phyloP scores from a whole-genome alignment of 2,888 invertebrate species.

The Mythimna vitellina region DNA sequence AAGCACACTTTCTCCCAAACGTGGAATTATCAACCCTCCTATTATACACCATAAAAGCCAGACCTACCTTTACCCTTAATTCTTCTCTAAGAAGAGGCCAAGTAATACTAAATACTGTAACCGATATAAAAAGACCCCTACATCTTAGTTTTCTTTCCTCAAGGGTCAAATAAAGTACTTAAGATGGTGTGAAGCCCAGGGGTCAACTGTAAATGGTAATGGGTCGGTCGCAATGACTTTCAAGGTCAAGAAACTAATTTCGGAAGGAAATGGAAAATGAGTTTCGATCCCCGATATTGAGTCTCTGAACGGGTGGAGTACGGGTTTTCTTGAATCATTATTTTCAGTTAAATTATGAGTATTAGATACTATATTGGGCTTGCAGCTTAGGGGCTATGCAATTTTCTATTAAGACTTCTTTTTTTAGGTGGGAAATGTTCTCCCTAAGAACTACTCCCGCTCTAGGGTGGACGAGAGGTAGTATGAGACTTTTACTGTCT shows the following conservation, averaged over 20 bases:
- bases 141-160: constrained; percentile 41
- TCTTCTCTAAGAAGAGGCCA: background rate
- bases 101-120: constrained; percentile 3
- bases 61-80: background rate
- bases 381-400: background rate
- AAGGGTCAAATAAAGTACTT: constrained; percentile 52
- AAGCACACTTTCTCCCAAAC: constrained; percentile 33
- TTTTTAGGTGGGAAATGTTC: too few relatives aligned
- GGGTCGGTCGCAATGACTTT: constrained; percentile 36
- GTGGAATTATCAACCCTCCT: constrained; percentile 40
- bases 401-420: too few relatives aligned
- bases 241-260: constrained; percentile 53
- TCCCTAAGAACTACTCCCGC: too few relatives aligned
- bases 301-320: background rate
- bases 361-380: too few relatives aligned
- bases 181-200: constrained; percentile 17
- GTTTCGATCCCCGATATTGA: constrained; percentile 29
- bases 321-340: background rate
- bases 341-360: background rate
- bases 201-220: constrained; percentile 57
- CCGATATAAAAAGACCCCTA: constrained; percentile 54
- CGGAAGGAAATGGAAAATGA: constrained; percentile 42
- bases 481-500: too few relatives aligned
- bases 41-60: background rate
- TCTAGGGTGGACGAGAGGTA: too few relatives aligned